Evolutionary conservation across 2,888 invertebrate genomes (phyloP).

Genomic region (Lysandra coridon): DNA sequence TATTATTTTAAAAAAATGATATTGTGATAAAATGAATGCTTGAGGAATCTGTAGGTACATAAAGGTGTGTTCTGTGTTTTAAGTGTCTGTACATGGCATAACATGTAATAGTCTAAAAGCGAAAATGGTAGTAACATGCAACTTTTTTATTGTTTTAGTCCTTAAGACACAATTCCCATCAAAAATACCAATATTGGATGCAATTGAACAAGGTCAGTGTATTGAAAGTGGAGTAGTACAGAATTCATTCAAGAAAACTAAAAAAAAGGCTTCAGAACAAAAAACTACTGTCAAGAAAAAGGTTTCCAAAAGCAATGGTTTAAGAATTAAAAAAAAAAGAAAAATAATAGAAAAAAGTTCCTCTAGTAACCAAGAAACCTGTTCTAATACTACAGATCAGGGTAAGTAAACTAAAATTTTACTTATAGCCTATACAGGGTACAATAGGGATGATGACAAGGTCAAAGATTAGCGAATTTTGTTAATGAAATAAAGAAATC

Average conservation of each 20-base stretch:
- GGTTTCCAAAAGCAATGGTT: neutral
- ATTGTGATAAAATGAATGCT: no score
- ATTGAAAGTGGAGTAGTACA: neutral
- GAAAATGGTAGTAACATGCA: neutral
- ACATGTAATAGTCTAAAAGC: no score
- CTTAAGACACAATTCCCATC: constrained; percentile 13
- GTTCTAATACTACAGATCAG: constrained; percentile 7
- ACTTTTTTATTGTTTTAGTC: constrained; percentile 16
- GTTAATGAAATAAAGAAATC: no score
- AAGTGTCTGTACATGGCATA: no score
- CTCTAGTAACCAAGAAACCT: constrained; percentile 7
- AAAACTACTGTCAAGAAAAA: neutral
- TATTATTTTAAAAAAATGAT: no score
- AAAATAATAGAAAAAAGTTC: neutral
- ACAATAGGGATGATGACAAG: no score
- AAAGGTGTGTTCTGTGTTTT: no score
- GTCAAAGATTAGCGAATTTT: no score
- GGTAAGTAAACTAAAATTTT: neutral
- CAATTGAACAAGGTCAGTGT: constrained; percentile 6
- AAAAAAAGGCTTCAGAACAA: neutral
- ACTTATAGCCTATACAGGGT: neutral
- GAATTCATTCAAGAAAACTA: constrained; percentile 6
- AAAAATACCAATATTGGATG: constrained; percentile 25
- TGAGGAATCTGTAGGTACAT: no score
- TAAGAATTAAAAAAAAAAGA: neutral